These are phyloP conservation scores for Decapterus maruadsi DNA, from an alignment of 2,797 vertebrate species.

Conservation along the genomic window DNA sequence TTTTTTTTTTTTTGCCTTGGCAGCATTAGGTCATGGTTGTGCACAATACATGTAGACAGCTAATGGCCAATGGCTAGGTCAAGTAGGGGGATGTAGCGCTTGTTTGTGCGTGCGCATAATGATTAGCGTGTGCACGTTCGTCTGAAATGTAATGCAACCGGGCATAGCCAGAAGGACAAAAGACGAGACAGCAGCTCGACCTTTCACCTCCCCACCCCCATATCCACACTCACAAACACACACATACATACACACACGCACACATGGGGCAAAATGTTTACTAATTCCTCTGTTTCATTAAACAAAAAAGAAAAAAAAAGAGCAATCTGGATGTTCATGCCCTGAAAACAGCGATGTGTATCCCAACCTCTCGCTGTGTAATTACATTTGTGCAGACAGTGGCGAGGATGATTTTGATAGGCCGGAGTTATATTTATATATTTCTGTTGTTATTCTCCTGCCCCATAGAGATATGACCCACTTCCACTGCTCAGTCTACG, in stretches of 20 bases:
- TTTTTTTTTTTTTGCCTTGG: slow-evolving; percentile 35
- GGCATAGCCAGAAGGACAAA: slow-evolving; percentile 73
- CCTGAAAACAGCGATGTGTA: slow-evolving; percentile 34
- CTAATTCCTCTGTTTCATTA: slow-evolving; percentile 41
- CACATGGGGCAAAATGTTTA: slow-evolving; percentile 25
- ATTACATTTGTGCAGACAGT: slow-evolving; percentile 61
- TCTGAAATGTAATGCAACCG: slow-evolving; percentile 62
- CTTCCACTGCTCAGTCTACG: slow-evolving; percentile 61
- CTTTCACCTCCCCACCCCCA: slow-evolving; percentile 68
- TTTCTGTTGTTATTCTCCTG: slow-evolving; percentile 66
- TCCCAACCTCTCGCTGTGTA: slow-evolving; percentile 40
- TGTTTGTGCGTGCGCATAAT: slow-evolving; percentile 38
- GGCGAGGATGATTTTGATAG: slow-evolving; percentile 45
- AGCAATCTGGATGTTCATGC: slow-evolving; percentile 48
- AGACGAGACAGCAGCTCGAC: slow-evolving; percentile 70
- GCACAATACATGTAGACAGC: slow-evolving; percentile 65
- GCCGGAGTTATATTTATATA: slow-evolving; percentile 60
- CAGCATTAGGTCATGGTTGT: slow-evolving; percentile 43
- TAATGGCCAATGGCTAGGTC: slow-evolving; percentile 69
- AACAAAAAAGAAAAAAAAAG: slow-evolving; percentile 13
- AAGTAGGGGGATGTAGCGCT: slow-evolving; percentile 37
- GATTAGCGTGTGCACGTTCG: slow-evolving; percentile 49
- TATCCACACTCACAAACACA: slow-evolving; percentile 22
- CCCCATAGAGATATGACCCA: slow-evolving; percentile 77
- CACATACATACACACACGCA: slow-evolving; percentile 17